A percentile compares a stretch with the other conserved stretches of the same genome.
Conservation (phyloP, 2,797 vertebrate genomes). For the Steatocranus sp. region DNA sequence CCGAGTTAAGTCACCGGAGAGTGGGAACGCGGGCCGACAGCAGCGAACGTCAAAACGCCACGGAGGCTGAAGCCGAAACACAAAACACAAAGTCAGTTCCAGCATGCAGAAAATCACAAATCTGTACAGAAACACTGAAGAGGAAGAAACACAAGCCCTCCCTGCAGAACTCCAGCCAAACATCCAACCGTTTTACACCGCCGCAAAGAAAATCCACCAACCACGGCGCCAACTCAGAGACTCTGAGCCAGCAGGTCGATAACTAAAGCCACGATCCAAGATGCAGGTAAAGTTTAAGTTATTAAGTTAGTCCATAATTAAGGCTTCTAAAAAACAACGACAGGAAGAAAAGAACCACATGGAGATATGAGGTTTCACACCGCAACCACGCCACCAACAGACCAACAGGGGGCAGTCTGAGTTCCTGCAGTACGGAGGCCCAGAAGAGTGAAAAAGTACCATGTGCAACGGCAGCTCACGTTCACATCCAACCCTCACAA, state of each 20-base stretch:
- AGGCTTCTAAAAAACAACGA: background rate
- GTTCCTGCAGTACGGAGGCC: background rate
- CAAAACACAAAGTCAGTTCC: conserved; percentile 40
- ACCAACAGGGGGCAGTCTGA: background rate
- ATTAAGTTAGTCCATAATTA: background rate
- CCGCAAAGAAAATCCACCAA: background rate
- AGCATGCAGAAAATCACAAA: conserved; percentile 56
- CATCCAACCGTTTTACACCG: background rate
- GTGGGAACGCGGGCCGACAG: background rate
- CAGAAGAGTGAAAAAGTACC: background rate
- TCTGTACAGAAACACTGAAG: conserved; percentile 36
- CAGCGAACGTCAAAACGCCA: background rate
- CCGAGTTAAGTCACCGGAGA: background rate
- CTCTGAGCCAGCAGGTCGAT: background rate
- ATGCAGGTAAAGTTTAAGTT: background rate
- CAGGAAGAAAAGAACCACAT: background rate
- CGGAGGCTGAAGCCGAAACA: conserved; percentile 26
- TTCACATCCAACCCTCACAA: background rate
- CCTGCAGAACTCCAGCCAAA: background rate
- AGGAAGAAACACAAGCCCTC: conserved; percentile 32
- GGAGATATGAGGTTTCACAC: background rate
- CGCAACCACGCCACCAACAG: background rate
- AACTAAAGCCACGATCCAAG: background rate
- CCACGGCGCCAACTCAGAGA: background rate
- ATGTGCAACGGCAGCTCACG: background rate